Evolutionary conservation across 2,888 invertebrate genomes (phyloP), one percentile per base, ranked within the genome.

Genomic region (Stenurella melanura): DNA sequence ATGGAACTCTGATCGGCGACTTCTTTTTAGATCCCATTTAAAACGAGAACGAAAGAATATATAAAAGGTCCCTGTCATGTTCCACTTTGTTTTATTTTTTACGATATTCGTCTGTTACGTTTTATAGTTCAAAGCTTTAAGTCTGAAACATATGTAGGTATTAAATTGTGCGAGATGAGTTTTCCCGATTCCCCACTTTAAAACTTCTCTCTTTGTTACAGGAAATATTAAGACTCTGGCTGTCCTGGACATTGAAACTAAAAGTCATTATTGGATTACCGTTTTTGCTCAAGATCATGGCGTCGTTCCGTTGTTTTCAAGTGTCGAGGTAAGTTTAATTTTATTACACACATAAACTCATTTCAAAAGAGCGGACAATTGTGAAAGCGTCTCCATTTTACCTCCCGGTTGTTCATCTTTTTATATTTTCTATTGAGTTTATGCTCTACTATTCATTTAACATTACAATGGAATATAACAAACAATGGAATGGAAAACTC

Each of bases 271-370:
- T 90, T 99, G 99, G 99, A 90, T 99, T 80, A 97, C 97, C 10
- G 93, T 98, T 73, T 95, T 95, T 89, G 98, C 98, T 5, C 95
- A 96, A 87, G 98, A 98, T 91, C 94, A 95, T 84, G 98, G 96
- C 0, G 94, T 96, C 18, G 96, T 97, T 30, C 97, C 97, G 1
- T 91, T 96, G 15, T 95, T 94, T 87, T 93, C 96, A 56, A 95
- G 96, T 86, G 92, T 97, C 15, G 96, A 97, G 92, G 96, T 96
- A 87, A 90, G 89, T 84, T 69, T 64, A 71, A 66, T 70, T 50
- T 69, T 61, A 54, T 64, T 61, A 54, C 54, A 56, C 11, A 63
- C 57, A 50, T 50, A 50, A 50, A 50, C n/a, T n/a, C n/a, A 50
- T 50, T 61, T 30, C n/a, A 30, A 30, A 34, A 30, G n/a, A 61